Percentiles rank a stretch among this genome's conserved stretches.
phyloP scores from a whole-genome alignment of 2,113 vertebrate genomes.

The Sturnira hondurensis region DNA sequence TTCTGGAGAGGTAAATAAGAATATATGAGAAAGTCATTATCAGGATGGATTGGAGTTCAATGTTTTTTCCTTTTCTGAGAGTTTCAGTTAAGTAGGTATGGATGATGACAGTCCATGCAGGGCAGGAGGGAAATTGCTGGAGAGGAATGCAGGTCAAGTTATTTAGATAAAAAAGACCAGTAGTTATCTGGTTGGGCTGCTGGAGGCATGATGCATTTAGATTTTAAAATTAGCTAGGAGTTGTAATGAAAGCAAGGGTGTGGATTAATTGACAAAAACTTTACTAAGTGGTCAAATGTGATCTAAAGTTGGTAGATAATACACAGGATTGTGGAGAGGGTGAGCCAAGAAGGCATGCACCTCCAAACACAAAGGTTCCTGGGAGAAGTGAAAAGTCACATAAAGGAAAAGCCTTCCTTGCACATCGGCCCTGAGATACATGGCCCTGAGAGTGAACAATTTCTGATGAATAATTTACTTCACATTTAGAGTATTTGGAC shows the following conservation, averaged over 20 bases:
- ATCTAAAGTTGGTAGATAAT: neutral
- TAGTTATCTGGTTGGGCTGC: neutral
- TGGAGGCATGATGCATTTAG: neutral
- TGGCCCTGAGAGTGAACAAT: neutral
- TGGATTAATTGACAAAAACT: neutral
- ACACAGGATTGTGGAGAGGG: neutral
- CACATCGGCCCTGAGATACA: neutral
- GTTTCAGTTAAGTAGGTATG: neutral
- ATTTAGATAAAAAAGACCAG: neutral
- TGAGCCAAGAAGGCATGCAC: neutral
- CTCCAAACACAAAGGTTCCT: neutral
- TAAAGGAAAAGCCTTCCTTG: neutral
- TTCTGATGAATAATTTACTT: neutral
- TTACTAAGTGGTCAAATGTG: neutral
- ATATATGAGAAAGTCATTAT: conserved; percentile 5
- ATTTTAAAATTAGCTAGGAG: neutral
- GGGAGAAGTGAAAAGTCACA: neutral
- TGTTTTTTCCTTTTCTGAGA: conserved; percentile 20
- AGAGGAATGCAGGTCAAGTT: neutral
- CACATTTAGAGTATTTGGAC: neutral
- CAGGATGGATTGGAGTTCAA: neutral
- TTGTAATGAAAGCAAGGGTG: neutral
- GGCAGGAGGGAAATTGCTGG: neutral
- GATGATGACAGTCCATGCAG: neutral
- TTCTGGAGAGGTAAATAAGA: conserved; percentile 35